Conservation (phyloP, 2,888 invertebrate species). For the Empis livida region DNA sequence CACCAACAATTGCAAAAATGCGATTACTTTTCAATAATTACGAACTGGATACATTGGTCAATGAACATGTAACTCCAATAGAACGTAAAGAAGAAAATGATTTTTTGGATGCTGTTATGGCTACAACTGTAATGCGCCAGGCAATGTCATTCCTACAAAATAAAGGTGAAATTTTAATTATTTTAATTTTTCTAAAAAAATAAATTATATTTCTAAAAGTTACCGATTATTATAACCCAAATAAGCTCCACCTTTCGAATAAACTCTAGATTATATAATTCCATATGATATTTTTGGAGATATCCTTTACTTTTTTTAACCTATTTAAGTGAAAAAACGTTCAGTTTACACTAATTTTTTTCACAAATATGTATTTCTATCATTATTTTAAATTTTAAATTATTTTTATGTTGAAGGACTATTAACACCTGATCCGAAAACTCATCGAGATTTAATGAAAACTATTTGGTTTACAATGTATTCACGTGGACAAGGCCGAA, state of each 20-base stretch:
- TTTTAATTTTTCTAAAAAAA: too few species aligned
- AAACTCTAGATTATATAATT: too few species aligned
- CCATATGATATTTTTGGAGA: too few species aligned
- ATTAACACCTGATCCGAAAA: slow-evolving; percentile 49
- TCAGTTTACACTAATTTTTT: too few species aligned
- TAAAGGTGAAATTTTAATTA: slow-evolving; percentile 35
- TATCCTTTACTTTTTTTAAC: too few species aligned
- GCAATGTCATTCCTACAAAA: slow-evolving; percentile 42
- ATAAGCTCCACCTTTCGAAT: too few species aligned
- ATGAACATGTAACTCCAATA: slow-evolving; percentile 61
- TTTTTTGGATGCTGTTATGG: slow-evolving; percentile 63
- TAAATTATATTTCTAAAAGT: too few species aligned
- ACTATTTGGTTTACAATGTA: slow-evolving; percentile 72
- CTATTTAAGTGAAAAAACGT: too few species aligned
- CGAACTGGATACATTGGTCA: slow-evolving; percentile 54
- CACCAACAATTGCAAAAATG: slow-evolving; percentile 59
- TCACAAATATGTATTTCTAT: too few species aligned
- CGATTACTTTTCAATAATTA: slow-evolving; percentile 73
- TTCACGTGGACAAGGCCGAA: slow-evolving; percentile 60
- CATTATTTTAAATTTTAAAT: neutral
- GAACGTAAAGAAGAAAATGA: slow-evolving; percentile 66
- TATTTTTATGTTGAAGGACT: slow-evolving; percentile 35
- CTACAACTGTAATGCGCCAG: slow-evolving; percentile 61
- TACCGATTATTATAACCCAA: too few species aligned
- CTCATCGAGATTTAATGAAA: slow-evolving; percentile 59